A percentile compares a stretch with the other conserved stretches of the same genome.
Evolutionary conservation across 2,113 vertebrate genomes (phyloP).

Genomic region (Chiloscyllium plagiosum): DNA sequence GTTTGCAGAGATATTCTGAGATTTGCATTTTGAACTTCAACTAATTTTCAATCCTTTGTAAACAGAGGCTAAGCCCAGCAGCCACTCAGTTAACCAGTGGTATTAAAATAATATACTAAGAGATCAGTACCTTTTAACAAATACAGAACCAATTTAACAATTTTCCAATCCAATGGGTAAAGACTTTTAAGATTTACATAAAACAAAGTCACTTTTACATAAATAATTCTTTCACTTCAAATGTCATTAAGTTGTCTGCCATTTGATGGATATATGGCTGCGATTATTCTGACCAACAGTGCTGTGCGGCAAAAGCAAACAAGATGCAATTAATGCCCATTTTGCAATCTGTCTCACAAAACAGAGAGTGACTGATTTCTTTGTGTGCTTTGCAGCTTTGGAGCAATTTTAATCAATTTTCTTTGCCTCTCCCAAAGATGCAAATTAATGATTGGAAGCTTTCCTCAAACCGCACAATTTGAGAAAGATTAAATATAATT

Average conservation of each 20-base stretch:
- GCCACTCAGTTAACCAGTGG: background rate
- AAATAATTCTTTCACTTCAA: background rate
- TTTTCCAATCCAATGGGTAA: background rate
- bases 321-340: background rate
- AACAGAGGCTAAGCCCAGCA: background rate
- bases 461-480: background rate
- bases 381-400: background rate
- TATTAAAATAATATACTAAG: background rate
- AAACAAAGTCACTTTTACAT: background rate
- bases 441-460: background rate
- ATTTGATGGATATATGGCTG: background rate
- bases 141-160: background rate
- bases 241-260: background rate
- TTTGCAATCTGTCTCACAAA: background rate
- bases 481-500: background rate
- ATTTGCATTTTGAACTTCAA: background rate
- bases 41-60: background rate
- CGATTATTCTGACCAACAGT: background rate
- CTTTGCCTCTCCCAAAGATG: background rate
- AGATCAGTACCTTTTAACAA: background rate
- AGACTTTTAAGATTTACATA: background rate
- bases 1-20: background rate
- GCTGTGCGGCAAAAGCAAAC: background rate
- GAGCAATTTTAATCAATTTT: slow-evolving; percentile 17
- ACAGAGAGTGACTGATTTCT: background rate